These are phyloP conservation scores for Danio aesculapii DNA, from an alignment of 2,797 vertebrate species.

Conservation along the genomic window DNA sequence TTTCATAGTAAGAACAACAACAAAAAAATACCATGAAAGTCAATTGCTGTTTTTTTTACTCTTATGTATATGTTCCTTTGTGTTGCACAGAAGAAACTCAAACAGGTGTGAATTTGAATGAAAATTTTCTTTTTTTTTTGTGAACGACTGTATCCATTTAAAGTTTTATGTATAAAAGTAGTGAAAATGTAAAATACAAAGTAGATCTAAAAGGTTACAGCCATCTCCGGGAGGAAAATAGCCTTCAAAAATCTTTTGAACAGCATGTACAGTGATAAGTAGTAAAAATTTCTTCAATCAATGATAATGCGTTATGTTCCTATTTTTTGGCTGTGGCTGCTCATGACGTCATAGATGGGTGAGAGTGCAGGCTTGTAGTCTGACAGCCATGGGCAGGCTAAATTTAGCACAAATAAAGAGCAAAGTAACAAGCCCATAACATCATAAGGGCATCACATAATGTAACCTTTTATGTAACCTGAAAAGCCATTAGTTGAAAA, in stretches of 20 bases:
- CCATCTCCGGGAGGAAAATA: too few relatives aligned
- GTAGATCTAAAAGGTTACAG: too few relatives aligned
- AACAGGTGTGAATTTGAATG: too few relatives aligned
- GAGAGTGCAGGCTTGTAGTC: background rate
- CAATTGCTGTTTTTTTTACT: too few relatives aligned
- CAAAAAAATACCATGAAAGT: too few relatives aligned
- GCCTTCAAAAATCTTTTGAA: background rate
- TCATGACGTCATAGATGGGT: background rate
- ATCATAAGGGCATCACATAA: background rate
- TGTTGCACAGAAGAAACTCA: too few relatives aligned
- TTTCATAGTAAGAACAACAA: too few relatives aligned
- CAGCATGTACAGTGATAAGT: background rate
- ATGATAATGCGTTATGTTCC: background rate
- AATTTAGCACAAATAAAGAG: conserved; percentile 5
- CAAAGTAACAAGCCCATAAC: background rate
- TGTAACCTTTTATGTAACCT: background rate
- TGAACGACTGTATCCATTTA: too few relatives aligned
- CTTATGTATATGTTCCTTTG: too few relatives aligned
- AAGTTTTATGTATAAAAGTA: too few relatives aligned
- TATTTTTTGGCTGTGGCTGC: background rate
- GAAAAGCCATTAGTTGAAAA: background rate
- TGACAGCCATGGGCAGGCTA: background rate
- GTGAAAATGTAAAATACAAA: too few relatives aligned
- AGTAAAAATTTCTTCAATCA: background rate
- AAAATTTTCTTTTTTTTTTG: too few relatives aligned